Base-by-base conservation (phyloP, 2,888 invertebrate species). In the Augiades crinisus region DNA sequence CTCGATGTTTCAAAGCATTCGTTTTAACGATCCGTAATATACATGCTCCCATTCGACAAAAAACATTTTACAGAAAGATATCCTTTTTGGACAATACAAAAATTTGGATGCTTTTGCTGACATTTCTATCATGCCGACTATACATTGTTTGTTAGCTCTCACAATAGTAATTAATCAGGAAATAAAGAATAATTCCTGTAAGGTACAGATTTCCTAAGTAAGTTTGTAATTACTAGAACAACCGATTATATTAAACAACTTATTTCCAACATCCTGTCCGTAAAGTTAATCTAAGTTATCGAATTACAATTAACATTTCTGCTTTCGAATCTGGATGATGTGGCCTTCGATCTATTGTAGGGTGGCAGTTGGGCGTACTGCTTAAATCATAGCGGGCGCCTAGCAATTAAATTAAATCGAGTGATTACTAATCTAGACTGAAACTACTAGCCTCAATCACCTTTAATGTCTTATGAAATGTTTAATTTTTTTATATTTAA, bases 301-400 rank as follows among this genome's bases (percentile, higher is more conserved):
- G n/a, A 22, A 24, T 45, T 24, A 6, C n/a, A 34, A 45, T 16
- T 36, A n/a, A 45, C 16, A 45, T 13, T n/a, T 24, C 19, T 27
- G 14, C 24, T 12, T 12, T 36, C 24, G 5, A 14, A 30, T 30
- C 43, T 30, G 43, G 31, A 43, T 30, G 10, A 19, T 6, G 17
- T 6, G 17, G 10, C 30, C 41, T 30, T 30, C 30, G 12, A 7
- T 30, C 6, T n/a, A 10, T 22, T 22, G 34, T 22, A 45, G 34
- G 24, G 22, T 13, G 34, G 33, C 34, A 16, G 34, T 46, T 46
- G 27, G 14, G 22, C 17, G 24, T 14, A 16, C 13, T 8, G 4
- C 22, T 36, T 45, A 36, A 43, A 45, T 45, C 10, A 14, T 27
- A 41, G 40, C 27, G 36, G 45, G 34, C 24, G 34, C 45, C 45